Evolutionary conservation across 2,888 invertebrate genomes (phyloP).

Genomic region (Monoplex corrugatus): DNA sequence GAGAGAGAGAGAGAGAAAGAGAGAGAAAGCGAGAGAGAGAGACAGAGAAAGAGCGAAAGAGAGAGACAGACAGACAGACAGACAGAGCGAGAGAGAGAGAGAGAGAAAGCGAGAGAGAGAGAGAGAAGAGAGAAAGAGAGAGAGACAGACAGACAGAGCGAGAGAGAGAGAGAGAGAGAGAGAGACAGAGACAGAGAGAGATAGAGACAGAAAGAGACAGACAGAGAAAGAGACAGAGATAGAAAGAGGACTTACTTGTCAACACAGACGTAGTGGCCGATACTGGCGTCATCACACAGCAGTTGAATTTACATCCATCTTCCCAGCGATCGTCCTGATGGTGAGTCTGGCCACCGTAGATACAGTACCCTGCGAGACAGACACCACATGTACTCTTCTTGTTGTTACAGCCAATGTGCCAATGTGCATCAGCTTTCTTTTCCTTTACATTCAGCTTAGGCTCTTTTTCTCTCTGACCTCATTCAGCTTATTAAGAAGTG

Average conservation of each 20-base stretch:
- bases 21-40: neutral
- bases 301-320: slow-evolving; percentile 70
- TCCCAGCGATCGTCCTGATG: slow-evolving; percentile 67
- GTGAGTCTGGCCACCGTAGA: slow-evolving; percentile 67
- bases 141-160: neutral
- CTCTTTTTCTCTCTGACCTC: too few species aligned
- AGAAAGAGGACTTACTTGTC: slow-evolving; percentile 66
- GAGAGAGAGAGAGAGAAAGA: neutral
- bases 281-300: slow-evolving; percentile 68
- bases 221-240: neutral
- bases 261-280: slow-evolving; percentile 70
- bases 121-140: neutral
- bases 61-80: too few species aligned
- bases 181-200: neutral
- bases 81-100: neutral
- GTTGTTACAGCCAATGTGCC: too few species aligned
- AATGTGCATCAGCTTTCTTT: too few species aligned
- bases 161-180: neutral
- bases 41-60: slow-evolving; percentile 1
- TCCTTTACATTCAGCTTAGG: too few species aligned
- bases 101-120: slow-evolving; percentile 1
- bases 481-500: too few species aligned
- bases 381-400: neutral
- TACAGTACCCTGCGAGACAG: slow-evolving; percentile 65
- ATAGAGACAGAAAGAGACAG: neutral